A percentile compares a stretch with the other conserved stretches of the same genome.
phyloP scores from a whole-genome alignment of 1,140 invertebrate genomes.

The Oncopodura yosiiana region DNA sequence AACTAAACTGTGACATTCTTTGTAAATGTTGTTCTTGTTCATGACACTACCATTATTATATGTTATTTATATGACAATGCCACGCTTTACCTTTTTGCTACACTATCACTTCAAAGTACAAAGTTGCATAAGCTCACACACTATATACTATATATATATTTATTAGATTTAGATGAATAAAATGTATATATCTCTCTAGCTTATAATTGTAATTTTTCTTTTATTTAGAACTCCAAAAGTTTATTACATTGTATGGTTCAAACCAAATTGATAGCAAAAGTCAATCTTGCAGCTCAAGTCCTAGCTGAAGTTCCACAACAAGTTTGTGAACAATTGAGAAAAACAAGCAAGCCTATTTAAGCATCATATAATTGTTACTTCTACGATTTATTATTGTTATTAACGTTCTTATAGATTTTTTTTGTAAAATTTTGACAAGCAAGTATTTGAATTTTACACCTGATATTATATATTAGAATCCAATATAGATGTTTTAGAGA shows the following conservation, averaged over 20 bases:
- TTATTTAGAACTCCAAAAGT: conserved; percentile 27
- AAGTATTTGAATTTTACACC: no score
- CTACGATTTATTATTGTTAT: not conserved
- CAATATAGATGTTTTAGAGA: no score
- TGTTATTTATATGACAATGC: not conserved
- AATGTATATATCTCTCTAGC: not conserved
- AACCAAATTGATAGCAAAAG: conserved; percentile 23
- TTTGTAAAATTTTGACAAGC: not conserved
- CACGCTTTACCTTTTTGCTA: not conserved
- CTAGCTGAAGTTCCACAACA: conserved; percentile 40
- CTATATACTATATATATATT: not conserved
- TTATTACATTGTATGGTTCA: conserved; percentile 20
- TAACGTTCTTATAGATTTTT: not conserved
- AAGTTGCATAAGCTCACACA: not conserved
- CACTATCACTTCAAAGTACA: not conserved
- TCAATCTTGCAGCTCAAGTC: conserved; percentile 49
- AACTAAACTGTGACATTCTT: no score
- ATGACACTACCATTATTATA: not conserved
- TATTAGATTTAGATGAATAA: not conserved
- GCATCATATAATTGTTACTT: not conserved
- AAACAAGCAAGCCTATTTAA: not conserved
- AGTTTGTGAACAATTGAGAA: conserved; percentile 16
- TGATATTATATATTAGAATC: no score
- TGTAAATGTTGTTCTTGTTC: no score
- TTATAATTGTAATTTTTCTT: no score